Conservation (phyloP, 2,113 vertebrate genomes). For the Perccottus glenii region DNA sequence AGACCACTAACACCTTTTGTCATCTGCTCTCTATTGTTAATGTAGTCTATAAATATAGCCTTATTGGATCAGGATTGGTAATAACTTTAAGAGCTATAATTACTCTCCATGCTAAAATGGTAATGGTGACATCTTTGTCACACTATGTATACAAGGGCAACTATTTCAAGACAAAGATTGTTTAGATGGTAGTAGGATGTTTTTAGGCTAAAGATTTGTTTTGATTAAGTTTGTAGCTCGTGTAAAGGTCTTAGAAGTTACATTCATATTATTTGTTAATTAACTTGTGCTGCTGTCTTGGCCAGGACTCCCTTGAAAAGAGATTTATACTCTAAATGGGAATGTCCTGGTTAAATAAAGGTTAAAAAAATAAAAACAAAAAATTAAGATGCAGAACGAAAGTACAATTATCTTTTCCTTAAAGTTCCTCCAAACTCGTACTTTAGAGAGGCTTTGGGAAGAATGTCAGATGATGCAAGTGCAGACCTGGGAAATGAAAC, state of each 20-base stretch:
- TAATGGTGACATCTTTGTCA: conserved; percentile 54
- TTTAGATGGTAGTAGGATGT: conserved; percentile 18
- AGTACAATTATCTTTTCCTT: conserved; percentile 27
- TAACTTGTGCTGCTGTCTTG: too few relatives aligned
- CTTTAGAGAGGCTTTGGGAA: conserved; percentile 33
- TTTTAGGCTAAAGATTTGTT: too few relatives aligned
- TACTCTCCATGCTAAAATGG: conserved; percentile 29
- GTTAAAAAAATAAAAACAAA: too few relatives aligned
- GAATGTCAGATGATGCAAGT: conserved; percentile 60
- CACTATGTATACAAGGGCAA: conserved; percentile 20
- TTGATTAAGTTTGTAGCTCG: conserved; percentile 4
- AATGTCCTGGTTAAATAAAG: neutral
- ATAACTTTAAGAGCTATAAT: conserved; percentile 59
- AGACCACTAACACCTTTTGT: neutral
- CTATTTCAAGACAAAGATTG: conserved; percentile 3
- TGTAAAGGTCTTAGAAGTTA: conserved; percentile 7
- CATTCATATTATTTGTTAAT: neutral
- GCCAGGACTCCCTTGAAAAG: too few relatives aligned
- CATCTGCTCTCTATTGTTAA: neutral
- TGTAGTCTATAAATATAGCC: conserved; percentile 20
- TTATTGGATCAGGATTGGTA: conserved; percentile 20
- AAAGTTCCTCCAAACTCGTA: conserved; percentile 5
- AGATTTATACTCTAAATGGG: neutral
- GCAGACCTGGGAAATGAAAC: conserved; percentile 43
- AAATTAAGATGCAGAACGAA: conserved; percentile 17